Conservation (phyloP, 2,797 vertebrate species). For the Furcifer pardalis region DNA sequence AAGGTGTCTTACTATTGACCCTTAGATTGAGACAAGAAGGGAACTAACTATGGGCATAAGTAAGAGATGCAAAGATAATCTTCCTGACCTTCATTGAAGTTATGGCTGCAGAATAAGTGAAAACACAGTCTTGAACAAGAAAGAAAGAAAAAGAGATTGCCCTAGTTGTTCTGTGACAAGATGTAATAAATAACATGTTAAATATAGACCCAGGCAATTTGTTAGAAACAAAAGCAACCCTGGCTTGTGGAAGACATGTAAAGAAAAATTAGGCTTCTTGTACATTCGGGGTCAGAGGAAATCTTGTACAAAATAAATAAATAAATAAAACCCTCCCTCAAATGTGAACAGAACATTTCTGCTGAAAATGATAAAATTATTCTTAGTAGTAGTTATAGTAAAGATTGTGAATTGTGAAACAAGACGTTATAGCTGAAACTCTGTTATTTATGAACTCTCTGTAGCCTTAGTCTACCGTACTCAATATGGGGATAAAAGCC, state of each 20-base stretch:
- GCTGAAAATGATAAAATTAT: constrained; percentile 62
- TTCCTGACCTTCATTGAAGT: constrained; percentile 36
- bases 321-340: not conserved
- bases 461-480: not conserved
- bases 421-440: not conserved
- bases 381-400: constrained; percentile 5
- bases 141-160: constrained; percentile 47
- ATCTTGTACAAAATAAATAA: constrained; percentile 44
- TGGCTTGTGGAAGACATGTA: constrained; percentile 4
- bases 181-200: constrained; percentile 50
- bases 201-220: constrained; percentile 47
- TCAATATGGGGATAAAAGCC: not conserved
- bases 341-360: constrained; percentile 43
- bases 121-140: constrained; percentile 23
- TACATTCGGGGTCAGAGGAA: constrained; percentile 56
- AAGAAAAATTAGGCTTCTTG: constrained; percentile 50
- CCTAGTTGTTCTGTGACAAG: constrained; percentile 51
- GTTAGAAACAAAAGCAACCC: constrained; percentile 51
- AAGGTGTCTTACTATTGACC: not conserved
- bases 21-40: constrained; percentile 20
- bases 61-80: constrained; percentile 36
- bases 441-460: not conserved
- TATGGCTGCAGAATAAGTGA: constrained; percentile 17
- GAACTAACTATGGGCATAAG: constrained; percentile 20
- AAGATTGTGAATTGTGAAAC: not conserved